A percentile compares a stretch with the other conserved stretches of the same genome.
Conservation (phyloP, 2,888 invertebrate genomes). For the Sepioteuthis lessoniana region DNA sequence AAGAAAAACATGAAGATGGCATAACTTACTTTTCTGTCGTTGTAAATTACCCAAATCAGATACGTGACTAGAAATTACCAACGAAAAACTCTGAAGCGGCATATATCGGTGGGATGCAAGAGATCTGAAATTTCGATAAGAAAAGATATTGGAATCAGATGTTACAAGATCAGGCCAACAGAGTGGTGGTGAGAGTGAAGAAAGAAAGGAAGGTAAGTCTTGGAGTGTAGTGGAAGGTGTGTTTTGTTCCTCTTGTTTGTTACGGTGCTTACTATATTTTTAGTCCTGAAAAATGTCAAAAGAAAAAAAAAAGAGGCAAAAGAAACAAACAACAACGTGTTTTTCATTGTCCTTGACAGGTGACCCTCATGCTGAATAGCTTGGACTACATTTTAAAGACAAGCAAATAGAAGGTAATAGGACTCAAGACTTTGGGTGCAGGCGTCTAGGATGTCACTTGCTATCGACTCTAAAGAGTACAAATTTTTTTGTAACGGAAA, state of each 20-base stretch:
- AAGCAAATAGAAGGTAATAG: background rate
- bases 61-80: conserved; percentile 33
- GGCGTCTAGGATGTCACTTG: background rate
- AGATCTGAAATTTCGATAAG: background rate
- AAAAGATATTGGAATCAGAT: conserved; percentile 9
- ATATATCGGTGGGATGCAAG: background rate
- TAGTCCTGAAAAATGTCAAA: background rate
- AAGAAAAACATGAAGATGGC: background rate
- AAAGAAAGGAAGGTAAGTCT: background rate
- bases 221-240: background rate
- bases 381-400: too few species aligned
- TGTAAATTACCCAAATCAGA: background rate
- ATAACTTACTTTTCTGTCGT: background rate
- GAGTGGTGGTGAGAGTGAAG: background rate
- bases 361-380: background rate
- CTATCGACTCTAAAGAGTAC: background rate
- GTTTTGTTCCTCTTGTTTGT: background rate
- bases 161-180: background rate
- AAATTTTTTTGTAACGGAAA: background rate
- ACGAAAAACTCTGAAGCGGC: background rate
- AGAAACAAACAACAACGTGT: background rate
- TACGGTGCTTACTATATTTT: background rate
- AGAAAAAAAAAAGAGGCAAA: background rate
- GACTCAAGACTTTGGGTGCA: background rate
- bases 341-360: background rate